Evolutionary conservation across 2,888 invertebrate genomes (phyloP).

Genomic region (Nemoura dubitans): DNA sequence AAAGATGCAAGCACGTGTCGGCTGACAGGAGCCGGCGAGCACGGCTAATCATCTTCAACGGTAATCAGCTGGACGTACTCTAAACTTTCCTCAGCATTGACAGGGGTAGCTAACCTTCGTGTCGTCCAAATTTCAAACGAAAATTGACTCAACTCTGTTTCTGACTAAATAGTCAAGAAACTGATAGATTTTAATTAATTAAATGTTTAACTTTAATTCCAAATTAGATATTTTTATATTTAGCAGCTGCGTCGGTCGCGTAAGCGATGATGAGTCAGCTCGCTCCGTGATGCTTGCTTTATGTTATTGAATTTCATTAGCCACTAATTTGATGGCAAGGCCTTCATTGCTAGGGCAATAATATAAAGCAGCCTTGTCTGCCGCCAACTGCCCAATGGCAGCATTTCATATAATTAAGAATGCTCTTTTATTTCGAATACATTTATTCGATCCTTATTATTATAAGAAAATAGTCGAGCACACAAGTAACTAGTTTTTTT

Average conservation of each 20-base stretch:
- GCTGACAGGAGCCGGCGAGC: not conserved
- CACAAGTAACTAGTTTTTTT: not conserved
- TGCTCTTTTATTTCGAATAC: not conserved
- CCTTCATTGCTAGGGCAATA: slow-evolving; percentile 39
- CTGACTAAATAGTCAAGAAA: not conserved
- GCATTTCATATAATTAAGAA: not conserved
- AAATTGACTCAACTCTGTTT: not conserved
- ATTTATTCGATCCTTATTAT: not conserved
- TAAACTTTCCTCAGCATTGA: too few species aligned
- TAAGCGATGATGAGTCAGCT: slow-evolving; percentile 46
- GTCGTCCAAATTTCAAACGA: not conserved
- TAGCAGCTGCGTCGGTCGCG: slow-evolving; percentile 47
- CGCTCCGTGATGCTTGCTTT: slow-evolving; percentile 48
- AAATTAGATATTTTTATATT: slow-evolving; percentile 37
- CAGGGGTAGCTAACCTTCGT: too few species aligned
- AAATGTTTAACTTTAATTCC: slow-evolving; percentile 8
- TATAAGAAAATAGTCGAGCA: not conserved
- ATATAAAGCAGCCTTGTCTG: slow-evolving; percentile 23
- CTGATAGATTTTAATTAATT: not conserved
- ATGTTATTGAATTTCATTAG: slow-evolving; percentile 53
- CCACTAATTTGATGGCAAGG: slow-evolving; percentile 53
- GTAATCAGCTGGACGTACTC: not conserved
- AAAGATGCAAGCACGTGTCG: not conserved
- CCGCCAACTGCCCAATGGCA: not conserved
- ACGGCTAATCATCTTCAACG: not conserved